These are phyloP conservation scores for Parasteatoda lunata DNA, from an alignment of 2,888 invertebrate species.

Conservation along the genomic window DNA sequence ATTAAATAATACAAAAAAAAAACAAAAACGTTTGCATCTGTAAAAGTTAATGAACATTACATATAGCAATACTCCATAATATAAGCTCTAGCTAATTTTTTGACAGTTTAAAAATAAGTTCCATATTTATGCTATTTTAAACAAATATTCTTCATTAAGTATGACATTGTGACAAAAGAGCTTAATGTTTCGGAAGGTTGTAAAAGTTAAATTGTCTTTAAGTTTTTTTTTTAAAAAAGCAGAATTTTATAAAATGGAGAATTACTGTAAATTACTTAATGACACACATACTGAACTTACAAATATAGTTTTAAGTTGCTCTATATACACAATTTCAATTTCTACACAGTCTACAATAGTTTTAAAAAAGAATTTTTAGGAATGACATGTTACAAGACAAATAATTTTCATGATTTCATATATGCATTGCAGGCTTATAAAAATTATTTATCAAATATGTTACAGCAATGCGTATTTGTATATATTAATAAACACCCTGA, in stretches of 20 bases:
- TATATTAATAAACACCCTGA: constrained; percentile 46
- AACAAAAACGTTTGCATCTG: too few relatives aligned
- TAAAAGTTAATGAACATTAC: too few relatives aligned
- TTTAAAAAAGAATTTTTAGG: constrained; percentile 1
- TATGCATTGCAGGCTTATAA: constrained; percentile 39
- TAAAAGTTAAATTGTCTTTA: too few relatives aligned
- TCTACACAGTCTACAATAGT: constrained; percentile 32
- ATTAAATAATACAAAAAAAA: too few relatives aligned
- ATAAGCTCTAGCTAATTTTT: too few relatives aligned
- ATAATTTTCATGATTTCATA: constrained; percentile 39
- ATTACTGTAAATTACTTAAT: background rate
- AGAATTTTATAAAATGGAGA: background rate
- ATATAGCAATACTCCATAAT: too few relatives aligned
- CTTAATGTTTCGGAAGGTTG: too few relatives aligned
- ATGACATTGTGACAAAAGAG: too few relatives aligned
- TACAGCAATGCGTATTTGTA: constrained; percentile 61
- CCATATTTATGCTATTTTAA: too few relatives aligned
- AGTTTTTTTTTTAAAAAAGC: background rate
- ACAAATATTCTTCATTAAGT: too few relatives aligned
- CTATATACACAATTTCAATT: constrained; percentile 30
- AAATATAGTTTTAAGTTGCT: constrained; percentile 2
- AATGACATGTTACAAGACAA: constrained; percentile 49
- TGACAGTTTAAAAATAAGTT: too few relatives aligned
- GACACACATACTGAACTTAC: background rate
- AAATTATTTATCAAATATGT: constrained; percentile 62